These are phyloP conservation scores for Erythrocercus mccallii DNA, from an alignment of 2,113 vertebrate species.

Conservation along the genomic window DNA sequence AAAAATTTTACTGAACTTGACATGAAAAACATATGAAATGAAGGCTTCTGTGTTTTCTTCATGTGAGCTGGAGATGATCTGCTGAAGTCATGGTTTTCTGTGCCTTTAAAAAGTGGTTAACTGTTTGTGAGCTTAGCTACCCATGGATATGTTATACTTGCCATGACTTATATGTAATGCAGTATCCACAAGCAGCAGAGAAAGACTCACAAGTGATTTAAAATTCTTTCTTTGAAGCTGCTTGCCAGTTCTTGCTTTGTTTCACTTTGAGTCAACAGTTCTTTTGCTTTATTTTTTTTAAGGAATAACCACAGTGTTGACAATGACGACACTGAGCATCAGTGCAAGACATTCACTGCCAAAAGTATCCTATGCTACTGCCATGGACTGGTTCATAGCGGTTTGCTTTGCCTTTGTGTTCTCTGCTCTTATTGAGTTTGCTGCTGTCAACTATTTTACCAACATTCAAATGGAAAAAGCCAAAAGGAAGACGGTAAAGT, in stretches of 20 bases:
- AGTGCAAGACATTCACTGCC: constrained; percentile 97
- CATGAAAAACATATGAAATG: background rate
- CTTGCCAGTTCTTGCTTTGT: background rate
- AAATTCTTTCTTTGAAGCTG: background rate
- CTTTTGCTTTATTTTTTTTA: constrained; percentile 57
- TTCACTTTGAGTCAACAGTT: background rate
- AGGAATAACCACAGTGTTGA: constrained; percentile 98
- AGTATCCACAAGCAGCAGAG: background rate
- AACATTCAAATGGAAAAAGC: constrained; percentile 87
- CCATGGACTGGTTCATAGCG: constrained; percentile 99
- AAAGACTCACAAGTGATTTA: background rate
- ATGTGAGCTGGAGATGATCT: background rate
- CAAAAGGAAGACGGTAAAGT: constrained; percentile 86
- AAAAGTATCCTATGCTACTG: constrained; percentile 98
- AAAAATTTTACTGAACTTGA: background rate
- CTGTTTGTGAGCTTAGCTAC: background rate
- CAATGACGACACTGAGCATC: constrained; percentile 98
- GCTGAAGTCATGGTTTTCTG: background rate
- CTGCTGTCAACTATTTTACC: constrained; percentile 98
- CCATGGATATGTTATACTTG: background rate
- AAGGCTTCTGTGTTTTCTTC: background rate
- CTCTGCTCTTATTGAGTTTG: constrained; percentile 98
- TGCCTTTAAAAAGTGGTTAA: background rate
- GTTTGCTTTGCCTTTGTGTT: constrained; percentile 99
- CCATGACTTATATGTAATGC: background rate